Evolutionary conservation across 2,888 invertebrate genomes (phyloP), one percentile per base, ranked within the genome.

Genomic region (Minunthozetes semirufus): DNA sequence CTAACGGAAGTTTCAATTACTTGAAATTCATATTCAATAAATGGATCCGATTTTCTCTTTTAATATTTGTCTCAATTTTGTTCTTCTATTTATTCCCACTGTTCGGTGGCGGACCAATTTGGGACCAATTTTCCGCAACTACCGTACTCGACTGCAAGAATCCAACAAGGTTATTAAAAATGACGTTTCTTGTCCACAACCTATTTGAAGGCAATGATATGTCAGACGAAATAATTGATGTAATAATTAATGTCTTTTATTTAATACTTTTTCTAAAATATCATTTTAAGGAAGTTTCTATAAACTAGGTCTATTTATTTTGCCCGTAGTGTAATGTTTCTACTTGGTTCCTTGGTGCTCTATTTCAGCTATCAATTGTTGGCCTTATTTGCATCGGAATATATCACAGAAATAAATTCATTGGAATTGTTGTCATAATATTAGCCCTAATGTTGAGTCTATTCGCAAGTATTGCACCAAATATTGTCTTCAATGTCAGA

Each of bases 71-170:
- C 1, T 22, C 70, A 15, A 8, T 70, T 5, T 15, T 70, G 5
- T 70, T 70, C 70, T 46, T 27, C 5, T 70, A 70, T 25, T 0
- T 70, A 13, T 48, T 48, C 15, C 70, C 70, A 15, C 13, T 70
- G 42, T 6, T 17, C 0, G 48, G 70, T 9, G 11, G 0, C 11
- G 70, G 70, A 27, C 70, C 70, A 5, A 46, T 70, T 70, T 48
- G 46, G 70, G n/a, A n/a, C n/a, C n/a, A n/a, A n/a, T n/a, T n/a
- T n/a, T n/a, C n/a, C n/a, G n/a, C n/a, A n/a, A n/a, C n/a, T n/a
- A n/a, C n/a, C n/a, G 33, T 33, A 8, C 19, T 46, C 9, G 13
- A 19, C 68, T 68, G 68, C 46, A 5, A 68, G 17, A 46, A 42
- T 11, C 33, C 68, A 38, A 4, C 13, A 5, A 25, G 13, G 42